Evolutionary conservation across 2,113 vertebrate species (phyloP), one percentile per base, ranked within the genome.

Genomic region (Notarius quadriscutis): DNA sequence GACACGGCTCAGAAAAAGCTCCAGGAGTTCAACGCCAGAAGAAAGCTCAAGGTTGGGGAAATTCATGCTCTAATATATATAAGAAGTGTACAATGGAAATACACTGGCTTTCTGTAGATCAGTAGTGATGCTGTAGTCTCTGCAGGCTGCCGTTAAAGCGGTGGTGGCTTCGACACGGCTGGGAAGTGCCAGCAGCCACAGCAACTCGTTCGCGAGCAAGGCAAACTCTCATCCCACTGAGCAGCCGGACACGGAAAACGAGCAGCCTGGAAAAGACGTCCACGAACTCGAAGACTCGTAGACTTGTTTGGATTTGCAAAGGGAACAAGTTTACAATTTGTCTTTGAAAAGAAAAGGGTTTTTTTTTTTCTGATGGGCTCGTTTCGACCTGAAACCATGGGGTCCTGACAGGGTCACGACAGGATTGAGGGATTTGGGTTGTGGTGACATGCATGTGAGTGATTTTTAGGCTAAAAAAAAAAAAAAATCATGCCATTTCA

Each of bases 1-100:
- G 96, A 97, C 87, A 97, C 94, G 0, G 97, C 96, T 82, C 96
- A 97, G 81, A 97, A 96, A 95, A 97, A 97, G 91, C 96, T 97
- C 55, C 96, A 96, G 88, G 97, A 97, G 91, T 97, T 97, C 94
- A 97, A 97, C 90, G 97, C 96, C 7, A 94, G 96, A 14, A 95
- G 97, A 92, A 97, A 97, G 93, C 96, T 97, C 78, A 97, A 97
- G 96, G 97, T 96, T 93, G 91, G 88, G 91, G 14, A 12, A 57
- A 57, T 57, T 41, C 41, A 41, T 41, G 41, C 41, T 41, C 41
- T 41, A 41, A 41, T 41, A 30, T 30, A 30, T 30, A 41, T 41
- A 41, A 41, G 41, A 41, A 1, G 34, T 34, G 34, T 34, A 34
- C 34, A 34, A 41, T 41, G 41, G 41, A 41, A 41, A 80, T 10